Base-by-base conservation (phyloP, 2,113 vertebrate genomes). In the Cynocephalus volans region DNA sequence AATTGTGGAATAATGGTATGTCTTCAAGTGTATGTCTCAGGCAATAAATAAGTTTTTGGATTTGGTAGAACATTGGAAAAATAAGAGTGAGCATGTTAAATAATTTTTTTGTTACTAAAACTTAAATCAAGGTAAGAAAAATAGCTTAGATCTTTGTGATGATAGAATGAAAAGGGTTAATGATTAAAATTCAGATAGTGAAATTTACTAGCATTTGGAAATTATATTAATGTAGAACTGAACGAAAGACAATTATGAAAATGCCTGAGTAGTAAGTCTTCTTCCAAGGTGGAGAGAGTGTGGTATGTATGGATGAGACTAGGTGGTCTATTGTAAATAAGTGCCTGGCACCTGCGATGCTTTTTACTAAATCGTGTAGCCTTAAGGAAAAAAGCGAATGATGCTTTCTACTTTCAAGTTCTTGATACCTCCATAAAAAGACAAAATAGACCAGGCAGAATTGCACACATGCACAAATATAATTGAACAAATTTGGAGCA, bases 301-400 rank as follows among this genome's bases (percentile, higher is more conserved):
- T 45, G 85, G 3, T 50, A 41, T 4, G 41, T 41, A 70, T 1
- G 33, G 28, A 67, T 45, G 18, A 90, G 13, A 24, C 5, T 54
- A 33, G 23, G 0, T 50, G 1, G 9, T 58, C 13, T 88, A 2
- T 36, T 18, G 3, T 88, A 84, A 84, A 70, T 64, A 67, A 69
- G 24, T 18, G 2, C 17, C 24, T 9, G 0, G 5, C 31, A 10
- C 36, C 9, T 92, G 10, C 23, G 72, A 73, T 81, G 24, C 1
- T 65, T 85, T 56, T 33, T 33, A 84, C 13, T 70, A 62, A 14
- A 33, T 17, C 33, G 88, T n/a, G 23, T 19, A 36, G 15, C 10
- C 79, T 73, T 81, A 87, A 79, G 64, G 19, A 33, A 18, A 90
- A 77, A 92, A 69, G 4, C 14, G 88, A 95, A 88, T 33, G 77